phyloP scores from a whole-genome alignment of 2,797 vertebrate species.

The Etheostoma nigrum region DNA sequence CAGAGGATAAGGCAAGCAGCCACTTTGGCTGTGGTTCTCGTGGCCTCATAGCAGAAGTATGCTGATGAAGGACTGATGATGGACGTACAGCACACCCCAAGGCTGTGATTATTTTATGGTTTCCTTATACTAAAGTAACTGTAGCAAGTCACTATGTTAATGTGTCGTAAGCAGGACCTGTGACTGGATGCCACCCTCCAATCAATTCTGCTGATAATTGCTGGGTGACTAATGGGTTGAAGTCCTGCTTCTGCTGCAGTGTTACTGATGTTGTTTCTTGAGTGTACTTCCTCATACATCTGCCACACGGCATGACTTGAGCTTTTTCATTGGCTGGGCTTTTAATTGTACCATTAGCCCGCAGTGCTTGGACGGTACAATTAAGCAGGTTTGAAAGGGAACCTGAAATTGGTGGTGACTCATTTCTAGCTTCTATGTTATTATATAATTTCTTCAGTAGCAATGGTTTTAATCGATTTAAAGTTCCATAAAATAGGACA shows the following conservation, averaged over 20 bases:
- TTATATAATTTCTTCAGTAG: constrained; percentile 83
- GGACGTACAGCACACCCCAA: constrained; percentile 41
- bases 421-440: constrained; percentile 79
- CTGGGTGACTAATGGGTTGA: constrained; percentile 65
- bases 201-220: constrained; percentile 67
- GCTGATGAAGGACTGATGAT: constrained; percentile 61
- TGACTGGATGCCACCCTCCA: constrained; percentile 46
- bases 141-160: constrained; percentile 54
- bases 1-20: constrained; percentile 45
- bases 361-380: constrained; percentile 69
- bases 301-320: constrained; percentile 67
- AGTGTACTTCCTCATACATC: constrained; percentile 63
- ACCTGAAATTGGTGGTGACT: constrained; percentile 86
- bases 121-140: constrained; percentile 67
- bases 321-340: constrained; percentile 69
- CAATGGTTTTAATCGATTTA: constrained; percentile 81
- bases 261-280: constrained; percentile 76
- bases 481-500: constrained; percentile 82
- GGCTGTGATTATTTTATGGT: constrained; percentile 62
- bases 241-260: constrained; percentile 47
- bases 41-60: constrained; percentile 47
- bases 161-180: constrained; percentile 60
- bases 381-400: constrained; percentile 75
- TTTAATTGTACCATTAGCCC: constrained; percentile 53
- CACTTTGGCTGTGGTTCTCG: constrained; percentile 51